Conservation (phyloP, 1,140 invertebrate species). For the Dreissena rostriformis region DNA sequence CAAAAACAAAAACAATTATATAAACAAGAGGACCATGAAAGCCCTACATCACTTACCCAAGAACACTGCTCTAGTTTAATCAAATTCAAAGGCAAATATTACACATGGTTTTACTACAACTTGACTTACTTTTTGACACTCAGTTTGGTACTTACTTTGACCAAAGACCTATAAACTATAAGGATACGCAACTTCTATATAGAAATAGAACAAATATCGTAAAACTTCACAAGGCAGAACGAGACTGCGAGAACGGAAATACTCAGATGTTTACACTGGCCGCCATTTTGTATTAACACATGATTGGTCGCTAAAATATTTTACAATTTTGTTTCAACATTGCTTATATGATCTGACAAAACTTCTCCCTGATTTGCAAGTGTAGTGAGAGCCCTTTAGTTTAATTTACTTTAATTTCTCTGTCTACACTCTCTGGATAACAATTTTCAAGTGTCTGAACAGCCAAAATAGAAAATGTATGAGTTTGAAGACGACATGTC, state of each 20-base stretch:
- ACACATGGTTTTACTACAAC: constrained; percentile 6
- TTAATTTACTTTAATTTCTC: constrained; percentile 8
- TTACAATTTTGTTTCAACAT: constrained; percentile 7
- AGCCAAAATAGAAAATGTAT: constrained; percentile 7
- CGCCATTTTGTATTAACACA: constrained; percentile 6
- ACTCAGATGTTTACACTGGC: constrained; percentile 2
- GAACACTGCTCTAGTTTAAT: constrained; percentile 6
- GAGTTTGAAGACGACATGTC: constrained; percentile 2
- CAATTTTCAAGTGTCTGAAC: constrained; percentile 3
- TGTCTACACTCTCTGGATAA: constrained; percentile 5
- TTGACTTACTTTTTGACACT: constrained; percentile 6
- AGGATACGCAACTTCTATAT: constrained; percentile 6
- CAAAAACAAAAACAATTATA: constrained; percentile 4
- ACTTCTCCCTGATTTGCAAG: constrained; percentile 5
- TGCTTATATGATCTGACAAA: constrained; percentile 6
- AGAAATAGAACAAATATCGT: constrained; percentile 7
- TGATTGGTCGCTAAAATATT: constrained; percentile 3
- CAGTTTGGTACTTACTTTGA: constrained; percentile 6
- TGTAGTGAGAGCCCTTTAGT: constrained; percentile 5
- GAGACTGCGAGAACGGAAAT: constrained; percentile 4
- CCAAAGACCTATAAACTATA: constrained; percentile 6
- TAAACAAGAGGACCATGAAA: constrained; percentile 1
- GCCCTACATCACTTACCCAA: constrained; percentile 4
- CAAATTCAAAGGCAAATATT: constrained; percentile 7
- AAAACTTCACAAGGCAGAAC: constrained; percentile 5